Conservation (phyloP, 2,113 vertebrate genomes). For the Cygnus buccinator region DNA sequence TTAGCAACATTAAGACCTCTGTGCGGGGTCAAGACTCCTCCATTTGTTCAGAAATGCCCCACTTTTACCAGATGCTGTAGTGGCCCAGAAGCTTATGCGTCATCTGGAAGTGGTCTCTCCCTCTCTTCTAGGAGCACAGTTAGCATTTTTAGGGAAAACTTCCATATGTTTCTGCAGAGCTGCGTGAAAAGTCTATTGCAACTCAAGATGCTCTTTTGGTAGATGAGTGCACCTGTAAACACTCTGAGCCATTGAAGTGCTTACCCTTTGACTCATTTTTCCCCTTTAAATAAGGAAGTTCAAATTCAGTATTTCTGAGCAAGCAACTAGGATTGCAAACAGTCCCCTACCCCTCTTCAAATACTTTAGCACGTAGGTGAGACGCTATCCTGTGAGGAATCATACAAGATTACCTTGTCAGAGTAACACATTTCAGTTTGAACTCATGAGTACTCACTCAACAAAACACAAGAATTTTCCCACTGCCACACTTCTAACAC, state of each 20-base stretch:
- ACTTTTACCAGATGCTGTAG: fast-evolving
- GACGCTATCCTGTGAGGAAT: background rate
- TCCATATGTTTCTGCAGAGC: fast-evolving
- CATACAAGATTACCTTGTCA: background rate
- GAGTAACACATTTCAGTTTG: background rate
- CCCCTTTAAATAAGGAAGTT: background rate
- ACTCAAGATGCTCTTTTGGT: background rate
- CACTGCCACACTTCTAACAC: background rate
- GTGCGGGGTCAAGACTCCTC: background rate
- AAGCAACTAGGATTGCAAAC: background rate
- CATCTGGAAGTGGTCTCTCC: background rate
- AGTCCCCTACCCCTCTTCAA: background rate
- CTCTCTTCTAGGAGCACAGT: background rate
- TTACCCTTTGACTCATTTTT: background rate
- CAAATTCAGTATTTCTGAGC: background rate
- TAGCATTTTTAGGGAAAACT: background rate
- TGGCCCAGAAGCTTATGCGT: background rate
- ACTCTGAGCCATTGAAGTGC: fast-evolving
- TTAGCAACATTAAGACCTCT: background rate
- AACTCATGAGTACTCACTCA: background rate
- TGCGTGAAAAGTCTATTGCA: background rate
- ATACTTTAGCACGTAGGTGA: fast-evolving
- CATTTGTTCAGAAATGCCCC: background rate
- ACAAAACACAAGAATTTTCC: background rate
- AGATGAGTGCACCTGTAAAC: background rate